A percentile compares a stretch with the other conserved stretches of the same genome.
phyloP scores from a whole-genome alignment of 2,113 vertebrate genomes.

The Cyanistes caeruleus region DNA sequence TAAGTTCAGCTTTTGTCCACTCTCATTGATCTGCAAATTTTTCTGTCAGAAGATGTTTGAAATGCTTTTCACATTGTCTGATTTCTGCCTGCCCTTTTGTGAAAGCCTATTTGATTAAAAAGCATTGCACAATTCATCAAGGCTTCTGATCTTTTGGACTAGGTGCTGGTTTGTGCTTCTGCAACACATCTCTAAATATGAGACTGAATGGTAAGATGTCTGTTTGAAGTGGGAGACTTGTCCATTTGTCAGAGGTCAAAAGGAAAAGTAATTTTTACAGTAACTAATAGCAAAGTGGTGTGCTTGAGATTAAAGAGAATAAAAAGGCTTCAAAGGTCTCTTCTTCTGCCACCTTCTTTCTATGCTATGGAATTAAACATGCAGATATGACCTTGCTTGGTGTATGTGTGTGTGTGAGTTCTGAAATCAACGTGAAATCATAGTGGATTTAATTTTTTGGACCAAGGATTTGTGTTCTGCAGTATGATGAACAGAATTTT shows the following conservation, averaged over 20 bases:
- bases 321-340: neutral
- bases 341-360: neutral
- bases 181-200: neutral
- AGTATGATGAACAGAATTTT: neutral
- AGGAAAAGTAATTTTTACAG: neutral
- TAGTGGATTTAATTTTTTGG: neutral
- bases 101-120: neutral
- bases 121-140: neutral
- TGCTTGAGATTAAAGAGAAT: neutral
- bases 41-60: neutral
- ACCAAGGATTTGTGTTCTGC: neutral
- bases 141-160: neutral
- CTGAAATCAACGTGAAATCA: neutral
- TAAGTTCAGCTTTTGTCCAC: neutral
- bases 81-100: neutral
- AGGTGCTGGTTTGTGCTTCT: neutral
- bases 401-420: neutral
- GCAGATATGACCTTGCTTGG: neutral
- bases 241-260: neutral
- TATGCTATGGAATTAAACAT: neutral
- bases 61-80: neutral
- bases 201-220: neutral
- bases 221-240: neutral
- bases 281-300: neutral
- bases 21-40: conserved; percentile 20